These are phyloP conservation scores for Salarias fasciatus DNA, from an alignment of 2,797 vertebrate species.

Conservation along the genomic window DNA sequence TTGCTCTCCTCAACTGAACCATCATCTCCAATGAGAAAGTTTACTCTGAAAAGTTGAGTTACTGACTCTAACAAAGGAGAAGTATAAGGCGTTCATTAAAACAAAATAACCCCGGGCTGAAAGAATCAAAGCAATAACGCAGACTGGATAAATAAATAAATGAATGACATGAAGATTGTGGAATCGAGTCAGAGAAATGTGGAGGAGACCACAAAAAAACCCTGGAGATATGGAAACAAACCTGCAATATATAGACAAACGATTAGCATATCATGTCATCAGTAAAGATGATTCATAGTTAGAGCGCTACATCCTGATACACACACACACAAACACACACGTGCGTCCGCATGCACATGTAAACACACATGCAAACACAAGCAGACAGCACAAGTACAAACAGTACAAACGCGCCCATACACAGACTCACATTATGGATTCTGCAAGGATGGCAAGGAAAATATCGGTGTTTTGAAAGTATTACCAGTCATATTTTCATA, in stretches of 20 bases:
- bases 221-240: conserved; percentile 78
- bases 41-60: conserved; percentile 78
- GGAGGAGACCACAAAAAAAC: conserved; percentile 65
- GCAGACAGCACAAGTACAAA: not conserved
- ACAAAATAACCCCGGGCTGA: conserved; percentile 77
- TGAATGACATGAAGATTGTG: conserved; percentile 74
- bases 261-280: conserved; percentile 75
- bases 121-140: conserved; percentile 75
- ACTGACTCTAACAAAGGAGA: conserved; percentile 74
- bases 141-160: conserved; percentile 78
- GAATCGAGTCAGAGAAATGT: conserved; percentile 66
- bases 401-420: conserved; percentile 7
- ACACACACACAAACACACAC: conserved; percentile 36
- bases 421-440: conserved; percentile 43
- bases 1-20: conserved; percentile 84
- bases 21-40: conserved; percentile 82
- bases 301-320: conserved; percentile 44
- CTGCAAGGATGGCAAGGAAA: conserved; percentile 70
- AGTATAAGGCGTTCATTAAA: conserved; percentile 79
- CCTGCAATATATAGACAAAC: conserved; percentile 78
- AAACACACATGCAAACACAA: not conserved
- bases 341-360: conserved; percentile 3
- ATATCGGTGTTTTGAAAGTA: conserved; percentile 75
- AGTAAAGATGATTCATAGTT: conserved; percentile 70
- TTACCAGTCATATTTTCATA: conserved; percentile 78